phyloP scores from a whole-genome alignment of 2,797 vertebrate genomes.

The Limosa lapponica region DNA sequence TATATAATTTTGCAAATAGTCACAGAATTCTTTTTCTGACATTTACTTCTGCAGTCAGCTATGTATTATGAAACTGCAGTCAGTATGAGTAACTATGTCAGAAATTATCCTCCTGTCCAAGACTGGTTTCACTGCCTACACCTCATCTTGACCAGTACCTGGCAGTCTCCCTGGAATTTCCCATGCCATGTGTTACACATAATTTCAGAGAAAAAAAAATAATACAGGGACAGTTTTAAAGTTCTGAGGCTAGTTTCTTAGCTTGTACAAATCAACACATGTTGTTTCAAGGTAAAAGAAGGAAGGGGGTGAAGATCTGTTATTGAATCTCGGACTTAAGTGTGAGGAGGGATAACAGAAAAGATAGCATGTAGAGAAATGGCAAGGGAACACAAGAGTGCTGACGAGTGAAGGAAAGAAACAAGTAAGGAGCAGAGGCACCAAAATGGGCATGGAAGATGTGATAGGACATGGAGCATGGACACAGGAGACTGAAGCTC shows the following conservation, averaged over 20 bases:
- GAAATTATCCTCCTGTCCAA: background rate
- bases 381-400: background rate
- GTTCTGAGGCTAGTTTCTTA: background rate
- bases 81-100: background rate
- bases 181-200: accelerated
- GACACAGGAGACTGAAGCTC: background rate
- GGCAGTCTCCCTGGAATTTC: background rate
- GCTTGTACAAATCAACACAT: background rate
- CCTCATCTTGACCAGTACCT: background rate
- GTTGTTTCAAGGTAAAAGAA: background rate
- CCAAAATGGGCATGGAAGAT: background rate
- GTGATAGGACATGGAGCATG: background rate
- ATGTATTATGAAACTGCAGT: background rate
- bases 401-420: background rate
- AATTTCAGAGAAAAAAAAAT: background rate
- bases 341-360: accelerated
- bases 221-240: background rate
- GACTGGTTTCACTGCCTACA: background rate
- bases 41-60: background rate
- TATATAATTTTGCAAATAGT: background rate
- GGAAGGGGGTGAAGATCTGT: background rate
- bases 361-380: background rate
- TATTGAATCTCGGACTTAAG: background rate
- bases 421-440: background rate
- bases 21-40: background rate